Percentiles rank a stretch among this genome's conserved stretches.
Conservation (phyloP, 2,113 vertebrate genomes). For the Typhlomys cinereus region DNA sequence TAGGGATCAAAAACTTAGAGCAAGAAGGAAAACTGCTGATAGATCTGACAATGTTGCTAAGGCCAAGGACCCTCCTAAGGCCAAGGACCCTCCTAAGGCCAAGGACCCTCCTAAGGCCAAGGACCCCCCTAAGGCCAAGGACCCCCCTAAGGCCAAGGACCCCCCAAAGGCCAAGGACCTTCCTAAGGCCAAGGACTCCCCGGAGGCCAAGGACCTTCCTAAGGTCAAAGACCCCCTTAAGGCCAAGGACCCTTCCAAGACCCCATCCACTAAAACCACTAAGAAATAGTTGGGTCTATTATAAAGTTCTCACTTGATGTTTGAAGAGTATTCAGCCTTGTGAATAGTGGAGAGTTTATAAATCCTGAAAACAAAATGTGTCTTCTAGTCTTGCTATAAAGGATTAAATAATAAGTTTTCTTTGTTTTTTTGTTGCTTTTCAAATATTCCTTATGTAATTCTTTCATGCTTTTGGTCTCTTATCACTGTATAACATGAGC, state of each 20-base stretch:
- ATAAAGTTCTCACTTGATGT: neutral
- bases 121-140: too few species aligned
- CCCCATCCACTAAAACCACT: neutral
- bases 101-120: too few species aligned
- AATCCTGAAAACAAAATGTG: neutral
- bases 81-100: too few species aligned
- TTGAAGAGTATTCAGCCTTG: neutral
- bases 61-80: too few species aligned
- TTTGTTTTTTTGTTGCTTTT: neutral
- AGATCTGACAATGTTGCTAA: too few species aligned
- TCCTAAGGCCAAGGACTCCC: too few species aligned
- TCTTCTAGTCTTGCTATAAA: neutral
- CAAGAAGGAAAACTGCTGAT: neutral
- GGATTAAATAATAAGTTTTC: neutral
- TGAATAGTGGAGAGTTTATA: neutral
- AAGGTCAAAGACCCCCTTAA: too few species aligned
- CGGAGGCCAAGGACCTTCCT: too few species aligned
- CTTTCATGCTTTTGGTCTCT: neutral
- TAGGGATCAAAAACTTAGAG: neutral
- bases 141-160: too few species aligned
- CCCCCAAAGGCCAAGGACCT: too few species aligned
- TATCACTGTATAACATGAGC: neutral
- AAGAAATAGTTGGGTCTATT: neutral
- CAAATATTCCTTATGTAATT: neutral
- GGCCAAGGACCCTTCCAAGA: neutral